Evolutionary conservation across 2,797 vertebrate species (phyloP).

Genomic region (Lepus townsendii): DNA sequence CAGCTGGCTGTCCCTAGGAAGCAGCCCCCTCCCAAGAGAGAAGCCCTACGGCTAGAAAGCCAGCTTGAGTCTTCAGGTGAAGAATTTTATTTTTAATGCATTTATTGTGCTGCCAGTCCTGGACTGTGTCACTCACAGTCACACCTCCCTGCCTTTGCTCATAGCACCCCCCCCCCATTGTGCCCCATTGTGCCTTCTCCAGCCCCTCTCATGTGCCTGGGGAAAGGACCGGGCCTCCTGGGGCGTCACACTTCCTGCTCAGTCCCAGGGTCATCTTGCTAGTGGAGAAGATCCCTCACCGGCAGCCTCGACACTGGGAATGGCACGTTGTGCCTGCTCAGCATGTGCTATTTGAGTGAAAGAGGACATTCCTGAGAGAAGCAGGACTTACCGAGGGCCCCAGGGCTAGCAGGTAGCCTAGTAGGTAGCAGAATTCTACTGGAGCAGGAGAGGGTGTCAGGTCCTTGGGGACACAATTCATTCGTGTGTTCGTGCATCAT

Average conservation of each 20-base stretch:
- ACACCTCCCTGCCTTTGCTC: not conserved
- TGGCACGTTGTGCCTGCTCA: not conserved
- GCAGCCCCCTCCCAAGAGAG: not conserved
- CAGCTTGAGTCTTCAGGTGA: not conserved
- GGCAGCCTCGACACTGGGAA: not conserved
- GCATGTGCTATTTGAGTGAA: not conserved
- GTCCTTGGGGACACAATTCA: not conserved
- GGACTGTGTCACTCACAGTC: not conserved
- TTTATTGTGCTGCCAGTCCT: not conserved
- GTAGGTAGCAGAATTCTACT: not conserved
- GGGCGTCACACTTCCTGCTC: not conserved
- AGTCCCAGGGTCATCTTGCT: not conserved
- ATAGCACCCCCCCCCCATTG: no score
- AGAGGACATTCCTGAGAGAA: not conserved
- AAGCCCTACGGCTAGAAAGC: not conserved
- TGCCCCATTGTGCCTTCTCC: not conserved
- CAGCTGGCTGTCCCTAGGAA: not conserved
- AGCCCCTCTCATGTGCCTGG: not conserved
- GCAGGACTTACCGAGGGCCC: not conserved
- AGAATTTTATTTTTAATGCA: constrained; percentile 11
- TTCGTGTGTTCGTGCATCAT: not conserved
- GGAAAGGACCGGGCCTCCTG: not conserved
- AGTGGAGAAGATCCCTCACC: no score
- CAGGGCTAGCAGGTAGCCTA: not conserved
- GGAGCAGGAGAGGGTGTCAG: not conserved